phyloP scores from a whole-genome alignment of 2,888 invertebrate species.

The Galerucella calmariensis region DNA sequence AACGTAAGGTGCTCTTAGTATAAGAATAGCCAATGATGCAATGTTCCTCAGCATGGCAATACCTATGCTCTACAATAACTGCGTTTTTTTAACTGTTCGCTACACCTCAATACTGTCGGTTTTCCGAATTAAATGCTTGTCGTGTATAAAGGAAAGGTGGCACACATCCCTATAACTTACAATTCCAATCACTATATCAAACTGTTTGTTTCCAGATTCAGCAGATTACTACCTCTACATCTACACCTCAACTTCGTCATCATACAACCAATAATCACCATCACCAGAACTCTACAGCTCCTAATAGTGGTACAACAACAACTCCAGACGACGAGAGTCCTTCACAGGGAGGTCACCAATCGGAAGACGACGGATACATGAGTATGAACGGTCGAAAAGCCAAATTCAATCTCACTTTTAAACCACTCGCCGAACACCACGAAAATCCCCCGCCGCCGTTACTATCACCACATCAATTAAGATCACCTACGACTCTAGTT shows the following conservation, averaged over 20 bases:
- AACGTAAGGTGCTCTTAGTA: no score
- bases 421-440: slow-evolving; percentile 71
- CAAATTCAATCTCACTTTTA: slow-evolving; percentile 68
- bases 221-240: slow-evolving; percentile 60
- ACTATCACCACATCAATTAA: slow-evolving; percentile 22
- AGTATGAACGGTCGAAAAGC: slow-evolving; percentile 79
- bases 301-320: slow-evolving; percentile 53
- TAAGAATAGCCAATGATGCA: no score
- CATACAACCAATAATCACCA: slow-evolving; percentile 55
- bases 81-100: no score
- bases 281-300: slow-evolving; percentile 39
- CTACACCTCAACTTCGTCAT: slow-evolving; percentile 64
- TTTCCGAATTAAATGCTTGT: no score
- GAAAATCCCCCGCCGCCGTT: slow-evolving; percentile 51
- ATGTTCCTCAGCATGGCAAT: no score
- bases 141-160: no score
- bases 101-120: no score
- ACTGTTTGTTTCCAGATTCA: slow-evolving; percentile 53
- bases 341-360: slow-evolving; percentile 80
- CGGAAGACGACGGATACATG: slow-evolving; percentile 93
- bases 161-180: no score
- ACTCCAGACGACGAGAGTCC: slow-evolving; percentile 78
- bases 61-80: no score
- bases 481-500: slow-evolving; percentile 49
- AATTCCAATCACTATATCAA: not conserved